Evolutionary conservation across 2,797 vertebrate genomes (phyloP).

Genomic region (Myotis pilosus): DNA sequence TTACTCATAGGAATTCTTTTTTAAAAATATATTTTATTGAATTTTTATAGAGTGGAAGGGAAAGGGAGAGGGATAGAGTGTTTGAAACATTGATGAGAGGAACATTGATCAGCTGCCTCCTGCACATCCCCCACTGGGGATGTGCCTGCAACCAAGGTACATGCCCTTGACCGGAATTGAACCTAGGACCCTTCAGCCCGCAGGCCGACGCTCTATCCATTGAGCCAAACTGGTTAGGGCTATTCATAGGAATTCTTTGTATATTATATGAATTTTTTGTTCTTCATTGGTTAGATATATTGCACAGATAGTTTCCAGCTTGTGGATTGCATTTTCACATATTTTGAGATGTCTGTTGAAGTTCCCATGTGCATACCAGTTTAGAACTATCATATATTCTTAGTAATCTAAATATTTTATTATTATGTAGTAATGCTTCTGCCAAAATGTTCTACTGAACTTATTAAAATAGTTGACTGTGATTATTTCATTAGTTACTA

Average conservation of each 20-base stretch:
- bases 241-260: background rate
- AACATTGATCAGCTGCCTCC: too few relatives aligned
- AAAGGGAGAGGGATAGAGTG: too few relatives aligned
- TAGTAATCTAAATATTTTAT: background rate
- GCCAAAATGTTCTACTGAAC: background rate
- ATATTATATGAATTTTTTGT: background rate
- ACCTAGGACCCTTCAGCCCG: too few relatives aligned
- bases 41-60: too few relatives aligned
- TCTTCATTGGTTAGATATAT: background rate
- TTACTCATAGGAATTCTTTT: background rate
- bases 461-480: background rate
- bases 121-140: too few relatives aligned
- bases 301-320: background rate
- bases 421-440: background rate
- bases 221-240: too few relatives aligned
- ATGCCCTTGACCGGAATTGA: too few relatives aligned
- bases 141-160: too few relatives aligned
- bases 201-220: too few relatives aligned
- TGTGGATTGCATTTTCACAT: background rate
- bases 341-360: background rate
- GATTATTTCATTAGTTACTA: background rate
- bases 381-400: background rate
- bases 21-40: too few relatives aligned
- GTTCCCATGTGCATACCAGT: background rate
- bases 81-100: too few relatives aligned